These are phyloP conservation scores for Steatornis caripensis DNA, from an alignment of 2,113 vertebrate species.

Conservation along the genomic window DNA sequence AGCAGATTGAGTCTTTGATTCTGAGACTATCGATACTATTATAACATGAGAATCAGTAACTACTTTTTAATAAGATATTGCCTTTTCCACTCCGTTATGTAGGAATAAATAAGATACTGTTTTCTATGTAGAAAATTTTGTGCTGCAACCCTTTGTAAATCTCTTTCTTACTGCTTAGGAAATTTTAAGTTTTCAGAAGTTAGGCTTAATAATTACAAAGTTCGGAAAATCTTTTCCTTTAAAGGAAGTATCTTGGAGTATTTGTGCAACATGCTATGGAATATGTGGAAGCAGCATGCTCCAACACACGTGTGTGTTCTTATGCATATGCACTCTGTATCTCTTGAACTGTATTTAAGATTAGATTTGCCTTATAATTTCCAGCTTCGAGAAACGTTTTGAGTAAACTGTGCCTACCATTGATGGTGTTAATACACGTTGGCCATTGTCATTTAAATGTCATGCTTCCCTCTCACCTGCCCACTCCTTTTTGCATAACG, in stretches of 20 bases:
- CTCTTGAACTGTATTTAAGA: background rate
- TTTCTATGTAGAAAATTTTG: background rate
- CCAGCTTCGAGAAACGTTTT: background rate
- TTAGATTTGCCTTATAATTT: background rate
- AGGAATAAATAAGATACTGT: background rate
- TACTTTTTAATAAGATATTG: background rate
- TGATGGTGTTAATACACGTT: background rate
- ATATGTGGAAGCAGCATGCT: background rate
- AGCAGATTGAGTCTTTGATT: background rate
- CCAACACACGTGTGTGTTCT: background rate
- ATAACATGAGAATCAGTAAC: background rate
- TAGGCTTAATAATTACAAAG: background rate
- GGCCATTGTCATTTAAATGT: background rate
- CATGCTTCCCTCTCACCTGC: background rate
- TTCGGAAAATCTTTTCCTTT: background rate
- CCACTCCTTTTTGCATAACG: background rate
- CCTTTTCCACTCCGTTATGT: background rate
- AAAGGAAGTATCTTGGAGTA: background rate
- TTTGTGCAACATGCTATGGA: background rate
- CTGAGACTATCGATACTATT: background rate
- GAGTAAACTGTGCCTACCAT: background rate
- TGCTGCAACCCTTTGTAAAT: background rate
- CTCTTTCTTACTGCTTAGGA: background rate
- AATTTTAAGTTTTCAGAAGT: background rate
- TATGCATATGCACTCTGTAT: background rate